These are phyloP conservation scores for Brienomyrus longianalis DNA, from an alignment of 2,113 vertebrate genomes.

Conservation along the genomic window DNA sequence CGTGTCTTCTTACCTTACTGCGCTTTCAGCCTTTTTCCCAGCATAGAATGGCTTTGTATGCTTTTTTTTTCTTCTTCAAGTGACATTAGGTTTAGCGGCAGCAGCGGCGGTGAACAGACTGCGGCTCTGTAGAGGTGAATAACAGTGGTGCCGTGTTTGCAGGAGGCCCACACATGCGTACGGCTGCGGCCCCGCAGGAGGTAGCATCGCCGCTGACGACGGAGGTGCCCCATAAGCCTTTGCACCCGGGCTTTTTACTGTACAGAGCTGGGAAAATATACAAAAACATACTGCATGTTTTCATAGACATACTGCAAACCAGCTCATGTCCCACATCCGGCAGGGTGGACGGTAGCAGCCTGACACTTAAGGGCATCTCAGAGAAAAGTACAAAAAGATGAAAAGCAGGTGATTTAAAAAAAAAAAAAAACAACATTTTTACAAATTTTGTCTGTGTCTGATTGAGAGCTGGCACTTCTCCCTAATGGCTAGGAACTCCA, in stretches of 20 bases:
- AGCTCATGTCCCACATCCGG: background rate
- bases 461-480: background rate
- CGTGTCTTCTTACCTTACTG: background rate
- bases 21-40: background rate
- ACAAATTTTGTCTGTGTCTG: background rate
- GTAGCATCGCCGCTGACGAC: background rate
- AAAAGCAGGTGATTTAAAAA: background rate
- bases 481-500: background rate
- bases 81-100: background rate
- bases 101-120: background rate
- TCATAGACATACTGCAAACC: background rate
- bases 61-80: background rate
- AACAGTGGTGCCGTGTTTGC: background rate
- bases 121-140: background rate
- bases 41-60: background rate
- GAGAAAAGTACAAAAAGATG: background rate
- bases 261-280: background rate
- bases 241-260: background rate
- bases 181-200: background rate
- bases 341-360: background rate
- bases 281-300: background rate
- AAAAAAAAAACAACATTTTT: background rate
- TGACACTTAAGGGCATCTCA: background rate
- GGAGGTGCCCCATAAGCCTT: background rate
- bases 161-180: background rate